Evolutionary conservation across 2,113 vertebrate genomes (phyloP).

Genomic region (Chascanopsetta lugubris): DNA sequence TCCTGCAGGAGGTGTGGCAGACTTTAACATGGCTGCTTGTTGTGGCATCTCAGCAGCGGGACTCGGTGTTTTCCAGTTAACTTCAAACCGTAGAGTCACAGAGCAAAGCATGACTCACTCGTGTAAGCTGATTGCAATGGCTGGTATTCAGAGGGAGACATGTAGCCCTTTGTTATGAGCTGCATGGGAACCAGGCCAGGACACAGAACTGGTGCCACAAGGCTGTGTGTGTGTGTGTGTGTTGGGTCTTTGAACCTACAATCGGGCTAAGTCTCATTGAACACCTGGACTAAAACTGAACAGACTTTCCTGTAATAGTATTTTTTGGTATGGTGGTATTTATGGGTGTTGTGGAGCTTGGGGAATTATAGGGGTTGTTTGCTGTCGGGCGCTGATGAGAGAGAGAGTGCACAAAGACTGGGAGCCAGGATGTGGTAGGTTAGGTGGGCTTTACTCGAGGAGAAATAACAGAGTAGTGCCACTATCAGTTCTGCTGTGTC

Average conservation of each 20-base stretch:
- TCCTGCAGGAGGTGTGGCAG: neutral
- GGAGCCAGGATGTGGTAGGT: too few species aligned
- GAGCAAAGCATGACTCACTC: slow-evolving; percentile 7
- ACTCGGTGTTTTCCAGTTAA: slow-evolving; percentile 26
- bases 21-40: neutral
- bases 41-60: slow-evolving; percentile 2
- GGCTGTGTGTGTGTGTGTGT: neutral
- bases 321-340: too few species aligned
- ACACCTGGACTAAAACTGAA: slow-evolving; percentile 27
- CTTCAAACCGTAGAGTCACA: too few species aligned
- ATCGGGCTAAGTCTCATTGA: slow-evolving; percentile 40
- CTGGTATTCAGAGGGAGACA: slow-evolving; percentile 31
- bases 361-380: too few species aligned
- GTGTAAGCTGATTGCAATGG: slow-evolving; percentile 49
- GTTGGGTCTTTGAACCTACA: slow-evolving; percentile 55
- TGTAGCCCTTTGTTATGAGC: slow-evolving; percentile 41
- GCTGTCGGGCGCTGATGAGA: too few species aligned
- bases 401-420: too few species aligned
- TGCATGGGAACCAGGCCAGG: slow-evolving; percentile 30
- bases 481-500: too few species aligned
- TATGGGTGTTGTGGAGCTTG: too few species aligned
- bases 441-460: too few species aligned
- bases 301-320: slow-evolving; percentile 14
- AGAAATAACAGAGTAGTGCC: too few species aligned
- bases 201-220: slow-evolving; percentile 42